Evolutionary conservation across 2,113 vertebrate species (phyloP), one percentile per base, ranked within the genome.

Genomic region (Chroicocephalus ridibundus): DNA sequence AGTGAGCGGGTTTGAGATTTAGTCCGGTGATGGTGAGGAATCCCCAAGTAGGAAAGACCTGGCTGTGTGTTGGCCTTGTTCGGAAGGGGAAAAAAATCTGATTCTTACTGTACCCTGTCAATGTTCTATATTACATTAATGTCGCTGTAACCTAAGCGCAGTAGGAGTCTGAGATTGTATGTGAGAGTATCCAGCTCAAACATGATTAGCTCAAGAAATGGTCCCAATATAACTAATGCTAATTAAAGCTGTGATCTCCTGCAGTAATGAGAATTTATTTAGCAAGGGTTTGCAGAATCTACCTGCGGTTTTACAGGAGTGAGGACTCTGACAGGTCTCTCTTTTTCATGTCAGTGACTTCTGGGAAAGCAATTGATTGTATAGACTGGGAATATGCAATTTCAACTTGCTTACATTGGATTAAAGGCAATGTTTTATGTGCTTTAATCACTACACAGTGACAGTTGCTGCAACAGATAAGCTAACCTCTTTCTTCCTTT

Each of bases 381-480:
- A 11, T 24, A 36, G 78, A 13, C 75, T 68, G 82, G 70, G 54
- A 94, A 70, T 82, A 40, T n/a, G 51, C 91, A 80, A 31, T 94
- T 94, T 90, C 69, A 74, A 51, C 62, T 81, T 1, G 11, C 66
- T 88, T 69, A 11, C 0, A 0, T 6, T 93, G 81, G 78, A 96
- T 95, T 91, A 89, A 95, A 95, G 82, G 71, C 60, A 77, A 5
- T 69, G 62, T 42, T 95, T 88, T 61, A 9, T 86, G 70, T 79
- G 64, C 87, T 95, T 95, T 93, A 80, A 90, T 91, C 89, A 77
- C 49, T 57, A 4, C 25, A n/a, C 34, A 29, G 46, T 93, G 91
- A 64, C 89, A 95, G 86, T 76, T 94, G 77, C 83, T 95, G 87
- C 57, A 65, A 3, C 75, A 90, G 71, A 60, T 77, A 47, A 90